Evolutionary conservation across 2,113 vertebrate species (phyloP).

Genomic region (Genyomyrus donnyi): DNA sequence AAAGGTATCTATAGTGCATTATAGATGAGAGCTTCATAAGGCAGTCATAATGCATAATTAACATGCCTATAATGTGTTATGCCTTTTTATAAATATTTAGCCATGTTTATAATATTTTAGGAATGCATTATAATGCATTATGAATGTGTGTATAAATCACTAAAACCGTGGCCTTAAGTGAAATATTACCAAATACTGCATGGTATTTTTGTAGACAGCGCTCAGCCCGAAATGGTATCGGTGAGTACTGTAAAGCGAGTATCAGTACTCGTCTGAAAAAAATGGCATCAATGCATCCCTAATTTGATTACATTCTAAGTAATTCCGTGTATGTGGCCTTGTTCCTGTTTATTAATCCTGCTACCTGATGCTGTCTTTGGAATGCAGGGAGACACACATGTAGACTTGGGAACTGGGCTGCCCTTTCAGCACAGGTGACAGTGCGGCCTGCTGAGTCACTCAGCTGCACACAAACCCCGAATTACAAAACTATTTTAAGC

Average conservation of each 20-base stretch:
- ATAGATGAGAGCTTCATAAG: too few species aligned
- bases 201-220: background rate
- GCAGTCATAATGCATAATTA: too few species aligned
- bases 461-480: background rate
- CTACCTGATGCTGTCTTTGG: background rate
- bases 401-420: background rate
- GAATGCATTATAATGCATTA: too few species aligned
- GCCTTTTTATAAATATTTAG: too few species aligned
- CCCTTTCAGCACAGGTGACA: background rate
- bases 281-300: background rate
- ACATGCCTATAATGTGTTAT: too few species aligned
- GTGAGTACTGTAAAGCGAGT: background rate
- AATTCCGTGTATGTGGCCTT: background rate
- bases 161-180: too few species aligned
- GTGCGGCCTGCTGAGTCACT: background rate
- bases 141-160: too few species aligned
- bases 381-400: background rate
- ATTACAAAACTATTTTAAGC: background rate
- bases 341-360: background rate
- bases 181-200: background rate
- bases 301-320: background rate
- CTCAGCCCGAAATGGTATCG: background rate
- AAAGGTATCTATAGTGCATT: too few species aligned
- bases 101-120: too few species aligned
- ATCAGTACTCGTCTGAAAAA: background rate